Evolutionary conservation across 2,888 invertebrate genomes (phyloP).

Genomic region (Zygaena filipendulae): DNA sequence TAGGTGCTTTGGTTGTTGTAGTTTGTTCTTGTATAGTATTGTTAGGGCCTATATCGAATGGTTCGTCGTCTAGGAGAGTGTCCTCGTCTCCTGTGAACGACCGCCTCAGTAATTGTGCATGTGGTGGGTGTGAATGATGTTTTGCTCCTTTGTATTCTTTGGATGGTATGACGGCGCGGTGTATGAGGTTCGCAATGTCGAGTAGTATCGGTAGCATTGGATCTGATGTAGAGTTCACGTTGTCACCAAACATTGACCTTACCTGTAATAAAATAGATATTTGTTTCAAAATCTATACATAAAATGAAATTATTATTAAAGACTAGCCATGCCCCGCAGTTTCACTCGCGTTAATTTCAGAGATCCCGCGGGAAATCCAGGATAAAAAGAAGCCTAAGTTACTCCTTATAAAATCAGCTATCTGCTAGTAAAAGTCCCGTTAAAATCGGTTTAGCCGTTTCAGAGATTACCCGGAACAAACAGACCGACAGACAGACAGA

Average conservation of each 20-base stretch:
- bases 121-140: conserved; percentile 24
- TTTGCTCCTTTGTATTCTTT: conserved; percentile 41
- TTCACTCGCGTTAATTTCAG: no score
- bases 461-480: no score
- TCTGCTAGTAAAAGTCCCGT: no score
- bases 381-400: no score
- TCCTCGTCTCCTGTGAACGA: conserved; percentile 41
- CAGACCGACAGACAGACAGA: no score
- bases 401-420: no score
- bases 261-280: conserved; percentile 51
- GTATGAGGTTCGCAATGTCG: conserved; percentile 73
- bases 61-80: conserved; percentile 32
- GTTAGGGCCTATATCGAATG: conserved; percentile 33
- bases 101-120: conserved; percentile 41
- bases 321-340: no score
- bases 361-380: no score
- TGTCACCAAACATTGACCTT: conserved; percentile 68
- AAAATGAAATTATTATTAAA: no score
- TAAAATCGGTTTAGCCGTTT: no score
- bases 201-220: conserved; percentile 72
- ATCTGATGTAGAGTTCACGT: conserved; percentile 62
- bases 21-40: conserved; percentile 15
- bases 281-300: no score
- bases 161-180: conserved; percentile 53
- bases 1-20: conserved; percentile 21